Conservation (phyloP, 2,888 invertebrate species). For the Boloria euphrosyne region DNA sequence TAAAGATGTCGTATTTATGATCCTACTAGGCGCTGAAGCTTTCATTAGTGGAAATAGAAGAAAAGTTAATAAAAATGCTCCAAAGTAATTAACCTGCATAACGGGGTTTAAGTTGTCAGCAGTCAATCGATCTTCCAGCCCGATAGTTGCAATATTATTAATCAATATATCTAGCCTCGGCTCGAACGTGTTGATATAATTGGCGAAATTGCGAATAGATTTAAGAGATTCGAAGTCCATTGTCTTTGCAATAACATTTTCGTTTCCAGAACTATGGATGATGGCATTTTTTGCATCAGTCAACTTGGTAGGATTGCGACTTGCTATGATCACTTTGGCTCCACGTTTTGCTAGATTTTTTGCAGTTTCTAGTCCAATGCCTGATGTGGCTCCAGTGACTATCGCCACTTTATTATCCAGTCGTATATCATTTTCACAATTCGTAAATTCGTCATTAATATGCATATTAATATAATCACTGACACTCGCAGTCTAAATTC, state of each 20-base stretch:
- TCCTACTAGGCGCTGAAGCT: conserved; percentile 60
- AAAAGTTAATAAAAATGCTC: conserved; percentile 61
- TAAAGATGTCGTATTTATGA: conserved; percentile 70
- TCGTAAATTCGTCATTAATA: conserved; percentile 50
- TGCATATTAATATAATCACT: conserved; percentile 11
- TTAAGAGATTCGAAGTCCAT: conserved; percentile 77
- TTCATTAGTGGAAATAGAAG: conserved; percentile 60
- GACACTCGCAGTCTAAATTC: neutral
- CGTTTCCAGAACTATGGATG: conserved; percentile 49
- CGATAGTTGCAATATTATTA: conserved; percentile 77
- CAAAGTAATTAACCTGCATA: conserved; percentile 82
- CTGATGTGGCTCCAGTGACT: conserved; percentile 66
- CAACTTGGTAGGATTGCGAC: conserved; percentile 65
- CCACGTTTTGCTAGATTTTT: conserved; percentile 74
- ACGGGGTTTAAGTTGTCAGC: conserved; percentile 83
- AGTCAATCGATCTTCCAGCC: conserved; percentile 66
- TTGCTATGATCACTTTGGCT: conserved; percentile 81
- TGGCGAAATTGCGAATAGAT: conserved; percentile 82
- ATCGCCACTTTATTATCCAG: conserved; percentile 66
- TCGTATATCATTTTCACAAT: conserved; percentile 54
- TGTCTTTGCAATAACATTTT: conserved; percentile 55
- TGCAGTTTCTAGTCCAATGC: conserved; percentile 64
- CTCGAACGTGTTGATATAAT: conserved; percentile 75
- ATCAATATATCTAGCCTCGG: conserved; percentile 71
- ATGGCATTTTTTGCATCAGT: conserved; percentile 51